These are phyloP conservation scores for Tricholaema leucomelas DNA, from an alignment of 2,113 vertebrate species.

Conservation along the genomic window DNA sequence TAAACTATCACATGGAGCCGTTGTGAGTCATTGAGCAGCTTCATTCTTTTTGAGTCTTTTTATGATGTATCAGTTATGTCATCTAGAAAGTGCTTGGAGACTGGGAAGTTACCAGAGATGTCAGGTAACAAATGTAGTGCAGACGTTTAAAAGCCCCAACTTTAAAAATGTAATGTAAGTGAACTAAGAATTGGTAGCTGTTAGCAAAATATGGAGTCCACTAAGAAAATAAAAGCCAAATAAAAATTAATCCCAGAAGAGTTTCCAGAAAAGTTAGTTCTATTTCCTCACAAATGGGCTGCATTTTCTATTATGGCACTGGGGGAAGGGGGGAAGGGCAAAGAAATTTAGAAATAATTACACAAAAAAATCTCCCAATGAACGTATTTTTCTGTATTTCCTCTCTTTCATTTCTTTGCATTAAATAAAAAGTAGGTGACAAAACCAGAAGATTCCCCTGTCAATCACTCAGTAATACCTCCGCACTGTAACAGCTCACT, in stretches of 20 bases:
- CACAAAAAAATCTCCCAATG: not conserved
- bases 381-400: not conserved
- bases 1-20: constrained; percentile 42
- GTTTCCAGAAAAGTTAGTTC: not conserved
- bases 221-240: not conserved
- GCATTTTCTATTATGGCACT: not conserved
- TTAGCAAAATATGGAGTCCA: not conserved
- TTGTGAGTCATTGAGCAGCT: constrained; percentile 32
- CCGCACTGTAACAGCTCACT: not conserved
- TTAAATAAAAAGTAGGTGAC: not conserved
- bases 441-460: not conserved
- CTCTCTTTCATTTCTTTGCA: not conserved
- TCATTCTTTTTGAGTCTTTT: constrained; percentile 6
- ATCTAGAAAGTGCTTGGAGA: constrained; percentile 3
- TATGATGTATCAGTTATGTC: constrained; percentile 23
- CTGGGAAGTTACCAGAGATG: not conserved
- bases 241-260: not conserved
- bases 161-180: not conserved
- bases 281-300: not conserved
- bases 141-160: rapidly evolving
- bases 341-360: not conserved
- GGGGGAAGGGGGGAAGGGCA: rapidly evolving
- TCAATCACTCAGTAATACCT: not conserved
- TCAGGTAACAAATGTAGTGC: not conserved
- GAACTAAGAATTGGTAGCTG: not conserved